phyloP scores from a whole-genome alignment of 2,113 vertebrate species.

The Geococcyx californianus region DNA sequence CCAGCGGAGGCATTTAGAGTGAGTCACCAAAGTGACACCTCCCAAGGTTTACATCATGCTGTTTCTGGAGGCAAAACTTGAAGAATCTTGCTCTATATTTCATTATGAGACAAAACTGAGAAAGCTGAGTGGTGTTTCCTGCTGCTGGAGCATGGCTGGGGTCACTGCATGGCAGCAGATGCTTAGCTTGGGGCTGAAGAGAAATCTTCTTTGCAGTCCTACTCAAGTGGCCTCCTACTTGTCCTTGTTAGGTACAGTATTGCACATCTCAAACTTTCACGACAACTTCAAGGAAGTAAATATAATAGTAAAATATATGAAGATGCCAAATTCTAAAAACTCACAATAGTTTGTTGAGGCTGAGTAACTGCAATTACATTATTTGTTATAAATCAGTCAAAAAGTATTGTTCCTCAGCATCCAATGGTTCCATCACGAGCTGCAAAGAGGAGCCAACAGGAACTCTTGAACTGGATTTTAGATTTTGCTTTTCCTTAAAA shows the following conservation, averaged over 20 bases:
- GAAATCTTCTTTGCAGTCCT: background rate
- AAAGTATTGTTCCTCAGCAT: too few relatives aligned
- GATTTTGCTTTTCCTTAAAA: background rate
- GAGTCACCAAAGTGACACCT: constrained; percentile 12
- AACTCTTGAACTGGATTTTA: background rate
- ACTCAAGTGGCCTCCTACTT: background rate
- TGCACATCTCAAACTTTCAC: background rate
- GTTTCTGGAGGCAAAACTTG: constrained; percentile 34
- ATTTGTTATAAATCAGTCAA: background rate
- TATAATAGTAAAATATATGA: background rate
- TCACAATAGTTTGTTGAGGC: background rate
- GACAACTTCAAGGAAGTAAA: constrained; percentile 23
- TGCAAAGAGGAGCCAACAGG: background rate
- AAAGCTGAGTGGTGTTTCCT: background rate
- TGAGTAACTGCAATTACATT: background rate
- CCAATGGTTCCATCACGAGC: constrained; percentile 27
- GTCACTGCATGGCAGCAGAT: background rate
- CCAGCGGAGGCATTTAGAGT: background rate
- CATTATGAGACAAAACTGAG: background rate
- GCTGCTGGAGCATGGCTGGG: background rate
- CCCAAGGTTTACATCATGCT: background rate
- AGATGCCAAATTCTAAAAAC: constrained; percentile 51
- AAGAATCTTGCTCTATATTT: constrained; percentile 32
- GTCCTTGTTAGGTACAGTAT: background rate
- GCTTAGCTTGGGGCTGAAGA: background rate